These are phyloP conservation scores for Bathynomus jamesi DNA, from an alignment of 1,140 invertebrate species.

Conservation along the genomic window DNA sequence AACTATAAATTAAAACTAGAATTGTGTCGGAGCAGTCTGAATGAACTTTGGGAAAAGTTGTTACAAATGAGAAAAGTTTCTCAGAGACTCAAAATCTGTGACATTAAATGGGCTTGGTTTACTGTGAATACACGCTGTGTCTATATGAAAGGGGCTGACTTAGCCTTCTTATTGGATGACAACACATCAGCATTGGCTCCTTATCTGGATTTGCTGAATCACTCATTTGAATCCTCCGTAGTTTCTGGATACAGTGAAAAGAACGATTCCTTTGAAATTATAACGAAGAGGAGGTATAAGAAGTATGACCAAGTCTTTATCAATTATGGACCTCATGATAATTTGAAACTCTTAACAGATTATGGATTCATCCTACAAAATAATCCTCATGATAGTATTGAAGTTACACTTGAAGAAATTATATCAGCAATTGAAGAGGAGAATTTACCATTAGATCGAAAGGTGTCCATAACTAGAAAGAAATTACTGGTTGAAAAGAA, in stretches of 20 bases:
- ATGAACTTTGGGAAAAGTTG: not conserved
- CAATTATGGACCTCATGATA: conserved; percentile 63
- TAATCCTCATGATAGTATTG: conserved; percentile 55
- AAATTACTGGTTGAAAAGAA: conserved; percentile 2
- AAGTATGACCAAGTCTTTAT: conserved; percentile 62
- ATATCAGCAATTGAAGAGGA: not conserved
- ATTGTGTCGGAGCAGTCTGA: conserved; percentile 3
- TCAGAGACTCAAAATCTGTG: conserved; percentile 1
- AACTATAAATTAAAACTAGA: conserved; percentile 12
- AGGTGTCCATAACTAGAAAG: not conserved
- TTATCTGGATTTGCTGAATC: conserved; percentile 71
- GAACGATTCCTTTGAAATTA: conserved; percentile 51
- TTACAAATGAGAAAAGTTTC: not conserved
- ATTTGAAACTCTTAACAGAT: conserved; percentile 57
- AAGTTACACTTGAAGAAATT: conserved; percentile 44
- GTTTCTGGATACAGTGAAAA: conserved; percentile 45
- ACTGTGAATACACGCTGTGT: conserved; percentile 69
- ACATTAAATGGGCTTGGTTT: conserved; percentile 51
- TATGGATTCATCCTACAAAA: conserved; percentile 63
- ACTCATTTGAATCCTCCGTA: conserved; percentile 51
- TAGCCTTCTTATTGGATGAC: conserved; percentile 39
- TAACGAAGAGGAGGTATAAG: conserved; percentile 45
- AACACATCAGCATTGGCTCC: conserved; percentile 62
- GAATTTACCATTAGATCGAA: not conserved
- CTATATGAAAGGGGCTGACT: conserved; percentile 41